Conservation (phyloP, 2,888 invertebrate genomes). For the Athetis lepigone region DNA sequence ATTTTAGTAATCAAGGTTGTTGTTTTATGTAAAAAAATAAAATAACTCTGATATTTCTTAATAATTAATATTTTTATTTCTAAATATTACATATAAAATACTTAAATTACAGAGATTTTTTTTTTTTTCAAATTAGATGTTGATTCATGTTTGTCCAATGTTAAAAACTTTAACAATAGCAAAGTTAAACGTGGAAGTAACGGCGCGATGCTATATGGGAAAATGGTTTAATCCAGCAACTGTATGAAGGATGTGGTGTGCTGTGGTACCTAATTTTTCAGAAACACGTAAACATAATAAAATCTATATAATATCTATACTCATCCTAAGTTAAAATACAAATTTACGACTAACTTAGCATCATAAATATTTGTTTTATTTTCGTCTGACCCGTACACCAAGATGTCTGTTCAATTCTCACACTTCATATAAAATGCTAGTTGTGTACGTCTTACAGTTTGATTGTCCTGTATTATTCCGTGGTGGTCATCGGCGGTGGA, state of each 20-base stretch:
- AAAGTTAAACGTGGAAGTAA: slow-evolving; percentile 46
- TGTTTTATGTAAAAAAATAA: slow-evolving; percentile 56
- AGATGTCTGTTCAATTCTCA: slow-evolving; percentile 38
- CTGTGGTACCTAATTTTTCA: slow-evolving; percentile 14
- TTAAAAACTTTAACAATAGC: slow-evolving; percentile 43
- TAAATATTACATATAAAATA: slow-evolving; percentile 79
- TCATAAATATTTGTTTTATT: slow-evolving; percentile 54
- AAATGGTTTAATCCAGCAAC: slow-evolving; percentile 20
- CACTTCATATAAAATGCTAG: slow-evolving; percentile 51
- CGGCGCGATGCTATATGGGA: slow-evolving; percentile 15
- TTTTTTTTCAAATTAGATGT: slow-evolving; percentile 40
- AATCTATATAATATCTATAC: slow-evolving; percentile 34
- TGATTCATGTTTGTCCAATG: slow-evolving; percentile 34
- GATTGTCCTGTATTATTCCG: slow-evolving; percentile 54
- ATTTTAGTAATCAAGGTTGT: slow-evolving; percentile 32
- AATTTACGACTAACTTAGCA: slow-evolving; percentile 57
- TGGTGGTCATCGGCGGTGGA: slow-evolving; percentile 47
- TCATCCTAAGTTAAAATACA: slow-evolving; percentile 49
- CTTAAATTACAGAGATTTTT: slow-evolving; percentile 69
- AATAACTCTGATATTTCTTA: slow-evolving; percentile 62
- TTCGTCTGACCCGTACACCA: slow-evolving; percentile 49
- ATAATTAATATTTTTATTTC: slow-evolving; percentile 74
- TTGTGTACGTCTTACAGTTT: slow-evolving; percentile 42
- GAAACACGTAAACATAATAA: slow-evolving; percentile 40
- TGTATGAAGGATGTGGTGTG: slow-evolving; percentile 14